Evolutionary conservation across 2,888 invertebrate genomes (phyloP), one percentile per base, ranked within the genome.

Genomic region (Drosophila seclusa): DNA sequence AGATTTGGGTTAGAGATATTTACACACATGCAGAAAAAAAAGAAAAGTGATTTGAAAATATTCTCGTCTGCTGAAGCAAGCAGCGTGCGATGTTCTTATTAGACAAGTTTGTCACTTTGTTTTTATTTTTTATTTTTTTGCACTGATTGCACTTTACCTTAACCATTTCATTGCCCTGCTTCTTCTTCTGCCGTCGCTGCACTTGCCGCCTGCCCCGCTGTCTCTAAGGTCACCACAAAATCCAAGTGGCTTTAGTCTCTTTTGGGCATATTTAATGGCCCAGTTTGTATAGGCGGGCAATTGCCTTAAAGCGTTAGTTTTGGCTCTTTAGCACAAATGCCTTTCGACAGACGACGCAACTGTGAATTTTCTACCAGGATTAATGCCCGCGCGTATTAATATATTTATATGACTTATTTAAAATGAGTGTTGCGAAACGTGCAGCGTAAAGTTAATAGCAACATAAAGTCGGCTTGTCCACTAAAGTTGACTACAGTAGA

Each of bases 1-100:
- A 86, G 86, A 86, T 86, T 89, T 86, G 68, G 89, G 86, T 89
- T 89, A 89, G 55, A 83, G 78, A 86, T 88, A 88, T 80, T 79
- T 74, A 74, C 87, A 73, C 53, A 78, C 63, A 72, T 50, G 62
- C 53, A 69, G 48, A 60, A 18, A 61, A 59, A 72, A 54, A 68
- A 57, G 57, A 10, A 54, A 18, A 40, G 34, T 6, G 18, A 42
- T 16, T 13, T 34, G 42, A 34, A 40, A 60, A 49, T 69, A 53
- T 75, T 40, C 52, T 24, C 36, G 24, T 29, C 38, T 53, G 54
- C 38, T 36, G 38, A 59, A 40, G 67, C 54, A 63, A 72, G 55
- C 42, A 52, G 50, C 68, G 70, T 69, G 70, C 71, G 55, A 64
- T 76, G 61, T 66, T 66, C 81, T 77, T 65, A 74, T 66, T 66